These are phyloP conservation scores for Ophiothrix spiculata DNA, from an alignment of 35 echinoderm and acorn worm species.

Conservation along the genomic window DNA sequence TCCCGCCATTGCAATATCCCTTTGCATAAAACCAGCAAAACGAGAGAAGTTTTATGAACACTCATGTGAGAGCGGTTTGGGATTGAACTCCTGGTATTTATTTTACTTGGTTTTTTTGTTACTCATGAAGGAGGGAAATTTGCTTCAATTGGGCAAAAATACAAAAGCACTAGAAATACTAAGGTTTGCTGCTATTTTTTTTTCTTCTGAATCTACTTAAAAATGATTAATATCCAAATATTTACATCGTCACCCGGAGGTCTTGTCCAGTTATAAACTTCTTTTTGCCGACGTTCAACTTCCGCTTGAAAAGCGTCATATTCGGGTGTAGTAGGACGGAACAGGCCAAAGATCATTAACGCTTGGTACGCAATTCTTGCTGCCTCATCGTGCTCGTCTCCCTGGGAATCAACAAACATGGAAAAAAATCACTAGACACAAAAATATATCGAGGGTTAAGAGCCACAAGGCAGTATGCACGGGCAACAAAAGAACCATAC, in stretches of 20 bases:
- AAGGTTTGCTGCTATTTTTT: too few species aligned
- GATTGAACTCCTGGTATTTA: background rate
- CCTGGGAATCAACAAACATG: slow-evolving; percentile 5
- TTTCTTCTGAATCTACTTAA: too few species aligned
- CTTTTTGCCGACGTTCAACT: slow-evolving; percentile 37
- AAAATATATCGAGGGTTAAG: too few species aligned
- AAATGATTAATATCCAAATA: background rate
- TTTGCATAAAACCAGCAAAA: background rate
- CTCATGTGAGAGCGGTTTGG: background rate
- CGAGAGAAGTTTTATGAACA: background rate
- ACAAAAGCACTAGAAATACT: background rate
- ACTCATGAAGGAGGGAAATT: too few species aligned
- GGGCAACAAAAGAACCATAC: too few species aligned
- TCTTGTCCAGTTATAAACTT: slow-evolving; percentile 50
- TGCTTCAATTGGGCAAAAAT: too few species aligned
- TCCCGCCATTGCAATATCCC: background rate
- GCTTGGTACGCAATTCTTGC: slow-evolving; percentile 80
- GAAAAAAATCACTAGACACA: too few species aligned
- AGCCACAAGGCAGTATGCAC: too few species aligned
- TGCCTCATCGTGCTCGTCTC: slow-evolving; percentile 51
- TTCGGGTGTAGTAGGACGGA: slow-evolving; percentile 52
- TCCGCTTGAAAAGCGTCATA: slow-evolving; percentile 64
- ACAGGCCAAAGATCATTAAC: slow-evolving; percentile 60
- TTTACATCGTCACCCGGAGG: slow-evolving; percentile 46
- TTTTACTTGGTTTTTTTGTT: background rate